phyloP scores from a whole-genome alignment of 2,113 vertebrate species.

The Ovibos moschatus region DNA sequence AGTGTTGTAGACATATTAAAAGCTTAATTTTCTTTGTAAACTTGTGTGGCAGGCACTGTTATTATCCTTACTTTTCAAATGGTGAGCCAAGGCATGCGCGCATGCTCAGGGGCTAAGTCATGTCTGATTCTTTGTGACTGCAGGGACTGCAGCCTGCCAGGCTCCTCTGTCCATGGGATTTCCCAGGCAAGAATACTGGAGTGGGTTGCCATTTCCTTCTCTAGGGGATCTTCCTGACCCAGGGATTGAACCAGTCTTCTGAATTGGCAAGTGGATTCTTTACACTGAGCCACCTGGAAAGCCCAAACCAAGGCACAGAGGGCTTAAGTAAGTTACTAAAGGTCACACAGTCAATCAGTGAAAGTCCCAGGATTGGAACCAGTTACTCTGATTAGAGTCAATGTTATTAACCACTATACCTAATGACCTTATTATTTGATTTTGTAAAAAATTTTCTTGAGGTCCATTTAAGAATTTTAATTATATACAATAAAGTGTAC shows the following conservation, averaged over 20 bases:
- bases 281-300: not conserved
- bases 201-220: not conserved
- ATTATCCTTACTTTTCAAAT: not conserved
- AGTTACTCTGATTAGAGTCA: not conserved
- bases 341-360: not conserved
- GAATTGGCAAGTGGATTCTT: not conserved
- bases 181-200: not conserved
- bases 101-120: not conserved
- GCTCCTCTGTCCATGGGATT: not conserved
- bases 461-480: not conserved
- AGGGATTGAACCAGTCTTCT: not conserved
- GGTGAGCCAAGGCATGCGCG: accelerated
- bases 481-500: not conserved
- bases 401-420: not conserved
- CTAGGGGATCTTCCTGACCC: not conserved
- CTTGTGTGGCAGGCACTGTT: too few relatives aligned
- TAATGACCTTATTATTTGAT: not conserved
- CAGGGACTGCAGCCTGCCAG: not conserved
- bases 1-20: not conserved
- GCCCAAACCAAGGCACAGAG: not conserved
- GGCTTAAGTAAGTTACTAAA: not conserved
- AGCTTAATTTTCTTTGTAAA: not conserved
- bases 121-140: not conserved
- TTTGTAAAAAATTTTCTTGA: not conserved
- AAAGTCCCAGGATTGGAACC: not conserved